These are phyloP conservation scores for Rattus norvegicus DNA, from an alignment of 2,113 vertebrate genomes.

Conservation along the genomic window GRCr8 NC_086023.1:44606501-44607000, in stretches of 20 bases:
- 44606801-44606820: not conserved
- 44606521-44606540: not conserved
- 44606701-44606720: not conserved
- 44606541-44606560: not conserved
- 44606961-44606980: not conserved
- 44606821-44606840: not conserved
- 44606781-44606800: not conserved
- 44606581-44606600: not conserved
- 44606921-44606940: not conserved
- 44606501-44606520: not conserved
- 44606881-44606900: not conserved
- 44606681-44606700: not conserved
- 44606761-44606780: not conserved
- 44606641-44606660: not conserved
- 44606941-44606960: not conserved
- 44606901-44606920: not conserved
- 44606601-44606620: not conserved
- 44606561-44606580: not conserved
- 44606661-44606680: not conserved
- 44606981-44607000: not conserved
- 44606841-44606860: not conserved
- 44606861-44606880: not conserved
- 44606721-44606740: not conserved
- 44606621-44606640: not conserved
- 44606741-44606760: not conserved